These are phyloP conservation scores for Myathropa florea DNA, from an alignment of 2,888 invertebrate species.

Conservation along the genomic window DNA sequence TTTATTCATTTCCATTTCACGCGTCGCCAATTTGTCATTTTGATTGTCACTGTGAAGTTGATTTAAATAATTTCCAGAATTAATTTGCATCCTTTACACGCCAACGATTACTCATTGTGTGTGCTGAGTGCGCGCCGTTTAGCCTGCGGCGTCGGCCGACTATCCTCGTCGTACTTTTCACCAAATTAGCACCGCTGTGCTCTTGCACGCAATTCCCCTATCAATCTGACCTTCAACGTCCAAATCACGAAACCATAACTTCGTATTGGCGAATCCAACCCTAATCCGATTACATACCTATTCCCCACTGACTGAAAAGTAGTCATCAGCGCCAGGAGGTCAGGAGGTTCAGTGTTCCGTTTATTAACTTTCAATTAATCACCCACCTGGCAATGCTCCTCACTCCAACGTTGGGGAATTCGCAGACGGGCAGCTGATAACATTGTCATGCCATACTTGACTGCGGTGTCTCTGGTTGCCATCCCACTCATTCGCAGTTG, in stretches of 20 bases:
- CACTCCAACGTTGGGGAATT: not conserved
- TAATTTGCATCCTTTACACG: conserved; percentile 23
- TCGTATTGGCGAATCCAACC: conserved; percentile 1
- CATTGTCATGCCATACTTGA: too few species aligned
- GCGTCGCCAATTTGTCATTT: conserved; percentile 12
- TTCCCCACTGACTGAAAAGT: not conserved
- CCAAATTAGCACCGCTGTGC: conserved; percentile 31
- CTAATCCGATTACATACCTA: conserved; percentile 12
- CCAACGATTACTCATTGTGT: conserved; percentile 27
- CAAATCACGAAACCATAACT: conserved; percentile 15
- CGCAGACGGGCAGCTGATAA: not conserved
- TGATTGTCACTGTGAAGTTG: conserved; percentile 24
- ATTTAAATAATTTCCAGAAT: conserved; percentile 31
- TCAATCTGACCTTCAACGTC: conserved; percentile 29
- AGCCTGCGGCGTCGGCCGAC: not conserved
- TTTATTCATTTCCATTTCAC: not conserved
- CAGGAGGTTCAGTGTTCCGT: not conserved
- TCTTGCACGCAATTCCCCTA: conserved; percentile 34
- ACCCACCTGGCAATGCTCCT: conserved; percentile 28
- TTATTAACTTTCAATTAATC: conserved; percentile 26
- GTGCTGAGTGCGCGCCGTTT: not conserved
- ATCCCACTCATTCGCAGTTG: too few species aligned
- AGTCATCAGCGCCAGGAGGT: not conserved
- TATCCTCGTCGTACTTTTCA: conserved; percentile 20
- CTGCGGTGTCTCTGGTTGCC: not conserved